Evolutionary conservation across 2,888 invertebrate species (phyloP), one percentile per base, ranked within the genome.

Genomic region (Eupithecia dodoneata): DNA sequence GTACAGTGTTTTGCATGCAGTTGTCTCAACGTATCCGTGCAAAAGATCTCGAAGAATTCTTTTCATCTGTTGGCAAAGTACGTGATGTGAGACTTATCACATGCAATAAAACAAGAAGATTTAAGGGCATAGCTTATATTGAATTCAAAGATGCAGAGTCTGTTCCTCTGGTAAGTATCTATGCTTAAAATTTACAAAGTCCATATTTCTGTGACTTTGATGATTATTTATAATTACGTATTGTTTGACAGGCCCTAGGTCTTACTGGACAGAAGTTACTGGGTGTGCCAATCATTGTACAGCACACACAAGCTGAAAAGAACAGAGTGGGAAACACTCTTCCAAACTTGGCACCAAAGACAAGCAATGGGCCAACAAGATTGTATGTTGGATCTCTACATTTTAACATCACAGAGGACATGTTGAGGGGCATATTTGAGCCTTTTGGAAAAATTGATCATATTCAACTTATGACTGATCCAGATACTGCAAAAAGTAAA

Each of bases 111-210:
- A 99, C 99, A 0, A 97, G 99, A 88, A 96, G 99, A 83, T 99
- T 99, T 88, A 99, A 99, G 94, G 99, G 99, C 70, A 99, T 99
- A 86, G 98, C 99, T n/a, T 99, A 99, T 89, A 99, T 99, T 79
- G 99, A 99, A 94, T 99, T 99, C 90, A 98, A 98, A 92, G 99
- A 99, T 95, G 98, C 99, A 0, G 99, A 99, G 94, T 99, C 99
- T 81, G 99, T 99, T 10, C 98, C 99, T 78, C 95, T 99, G 95
- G 98, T 98, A 93, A 96, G 96, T 86, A 75, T n/a, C n/a, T 44
- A 6, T 42, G 10, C 13, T 0, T 1, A 42, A 1, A 66, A 12
- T 47, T 59, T 45, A 10, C 18, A 63, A 63, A 30, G 44, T 1
- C n/a, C 18, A 55, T 72, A 6, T 59, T 55, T 72, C 59, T 66